phyloP scores from a whole-genome alignment of 1,140 invertebrate species.

The Neotoxoptera formosana region DNA sequence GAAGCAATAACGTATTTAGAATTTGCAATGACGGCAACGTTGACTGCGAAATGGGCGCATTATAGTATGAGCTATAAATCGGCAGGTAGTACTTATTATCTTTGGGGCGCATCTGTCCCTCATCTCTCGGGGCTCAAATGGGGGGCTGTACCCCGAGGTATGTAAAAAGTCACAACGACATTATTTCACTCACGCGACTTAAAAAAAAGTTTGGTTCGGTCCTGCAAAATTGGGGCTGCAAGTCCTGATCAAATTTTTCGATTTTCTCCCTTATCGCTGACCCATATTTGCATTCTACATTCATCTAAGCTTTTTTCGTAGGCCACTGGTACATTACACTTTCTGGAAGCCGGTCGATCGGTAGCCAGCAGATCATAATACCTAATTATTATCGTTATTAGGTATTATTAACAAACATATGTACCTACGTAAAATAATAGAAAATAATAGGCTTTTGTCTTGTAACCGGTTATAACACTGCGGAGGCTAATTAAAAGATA shows the following conservation, averaged over 20 bases:
- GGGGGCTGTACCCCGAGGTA: no score
- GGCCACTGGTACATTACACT: neutral
- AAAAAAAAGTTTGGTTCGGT: neutral
- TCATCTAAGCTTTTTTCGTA: neutral
- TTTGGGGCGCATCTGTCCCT: no score
- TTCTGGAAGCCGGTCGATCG: neutral
- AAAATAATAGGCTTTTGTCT: conserved; percentile 46
- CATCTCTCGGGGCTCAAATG: no score
- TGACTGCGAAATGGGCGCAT: no score
- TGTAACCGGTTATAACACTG: conserved; percentile 11
- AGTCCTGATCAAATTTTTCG: neutral
- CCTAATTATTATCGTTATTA: neutral
- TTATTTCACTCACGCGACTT: neutral
- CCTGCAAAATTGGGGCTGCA: no score
- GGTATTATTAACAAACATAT: neutral
- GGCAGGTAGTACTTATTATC: no score
- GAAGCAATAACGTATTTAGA: no score
- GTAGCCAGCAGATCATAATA: neutral
- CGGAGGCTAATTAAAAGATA: conserved; percentile 37
- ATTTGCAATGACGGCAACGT: no score
- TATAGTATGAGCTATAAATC: no score
- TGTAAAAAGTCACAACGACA: neutral
- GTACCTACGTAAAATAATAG: neutral
- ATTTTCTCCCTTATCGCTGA: no score
- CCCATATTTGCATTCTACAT: neutral